Base-by-base conservation (phyloP, 1,140 invertebrate genomes). In the Halyomorpha halys region DNA sequence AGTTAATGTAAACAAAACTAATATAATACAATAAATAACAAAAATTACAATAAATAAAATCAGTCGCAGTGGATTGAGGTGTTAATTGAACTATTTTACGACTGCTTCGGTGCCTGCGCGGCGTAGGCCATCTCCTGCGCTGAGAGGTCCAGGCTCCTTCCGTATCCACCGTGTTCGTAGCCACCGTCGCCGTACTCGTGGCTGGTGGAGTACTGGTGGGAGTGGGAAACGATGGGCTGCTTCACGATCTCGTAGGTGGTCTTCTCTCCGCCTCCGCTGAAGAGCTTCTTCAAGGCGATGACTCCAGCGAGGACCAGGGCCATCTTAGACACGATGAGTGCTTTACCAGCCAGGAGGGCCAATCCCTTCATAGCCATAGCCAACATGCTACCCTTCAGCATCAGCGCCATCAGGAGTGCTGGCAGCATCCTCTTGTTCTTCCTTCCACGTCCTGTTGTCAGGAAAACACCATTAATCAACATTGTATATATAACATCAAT, bases 221-320 rank as follows among this genome's bases (percentile, higher is more conserved):
- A 81, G 72, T 86, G 84, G 45, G 82, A 85, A 61, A 87, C 82
- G 68, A 89, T 83, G n/a, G 87, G 87, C 75, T 89, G 85, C 73
- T 90, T 90, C 18, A 90, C 83, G 71, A 90, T 89, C 75, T 90
- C 87, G 70, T 89, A 87, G 15, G 87, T 89, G 3, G 86, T 89
- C 73, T 88, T 89, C 71, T 88, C 86, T 59, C 82, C 79, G 44
- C 77, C 74, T 6, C 68, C 70, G 72, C 76, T 76, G 64, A 86
- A 80, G 21, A 89, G 74, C 71, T 88, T 89, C 76, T 88, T 90
- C 49, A 91, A 75, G 0, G 85, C 86, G 49, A 90, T 79, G 45
- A 89, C 85, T 13, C 83, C 83, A 44, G 85, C 86, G 18, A 91
- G 75, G 2, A 87, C 77, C 3, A 91, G 73, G 15, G 88, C 88